These are phyloP conservation scores for Chelon auratus DNA, from an alignment of 2,797 vertebrate genomes.

Conservation along the genomic window DNA sequence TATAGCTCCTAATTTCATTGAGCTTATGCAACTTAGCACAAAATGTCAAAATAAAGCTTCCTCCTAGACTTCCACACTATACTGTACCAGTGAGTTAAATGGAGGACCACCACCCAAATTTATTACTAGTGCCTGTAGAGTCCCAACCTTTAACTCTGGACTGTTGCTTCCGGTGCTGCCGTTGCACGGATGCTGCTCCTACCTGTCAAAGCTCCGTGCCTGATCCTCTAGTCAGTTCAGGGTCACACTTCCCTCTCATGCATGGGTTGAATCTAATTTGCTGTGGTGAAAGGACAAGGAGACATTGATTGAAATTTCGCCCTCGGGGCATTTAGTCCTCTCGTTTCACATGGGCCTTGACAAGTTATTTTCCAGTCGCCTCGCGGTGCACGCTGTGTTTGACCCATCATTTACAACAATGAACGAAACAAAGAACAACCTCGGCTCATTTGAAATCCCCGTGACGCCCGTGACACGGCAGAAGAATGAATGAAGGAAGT, in stretches of 20 bases:
- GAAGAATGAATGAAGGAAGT: not conserved
- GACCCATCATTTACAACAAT: conserved; percentile 77
- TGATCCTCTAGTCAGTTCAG: conserved; percentile 83
- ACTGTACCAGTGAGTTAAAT: not conserved
- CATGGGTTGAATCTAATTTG: conserved; percentile 85
- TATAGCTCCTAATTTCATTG: not conserved
- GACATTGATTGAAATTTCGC: conserved; percentile 88
- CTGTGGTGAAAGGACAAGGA: conserved; percentile 86
- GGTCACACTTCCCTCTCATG: conserved; percentile 83
- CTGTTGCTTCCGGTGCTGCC: conserved; percentile 19
- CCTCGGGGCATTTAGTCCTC: conserved; percentile 81
- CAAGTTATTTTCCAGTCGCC: conserved; percentile 82
- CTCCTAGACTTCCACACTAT: not conserved
- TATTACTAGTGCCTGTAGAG: not conserved
- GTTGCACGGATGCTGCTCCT: conserved; percentile 53
- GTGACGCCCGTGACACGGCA: conserved; percentile 13
- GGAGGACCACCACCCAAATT: not conserved
- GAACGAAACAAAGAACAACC: conserved; percentile 53
- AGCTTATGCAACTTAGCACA: no score
- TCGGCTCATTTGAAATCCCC: conserved; percentile 35
- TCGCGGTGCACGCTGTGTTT: conserved; percentile 69
- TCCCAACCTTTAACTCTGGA: conserved; percentile 31
- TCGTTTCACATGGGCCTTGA: conserved; percentile 82
- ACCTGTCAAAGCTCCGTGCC: conserved; percentile 76
- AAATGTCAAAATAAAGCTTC: conserved; percentile 1